Evolutionary conservation across 2,888 invertebrate genomes (phyloP), one percentile per base, ranked within the genome.

Genomic region (Nephrotoma flavescens): DNA sequence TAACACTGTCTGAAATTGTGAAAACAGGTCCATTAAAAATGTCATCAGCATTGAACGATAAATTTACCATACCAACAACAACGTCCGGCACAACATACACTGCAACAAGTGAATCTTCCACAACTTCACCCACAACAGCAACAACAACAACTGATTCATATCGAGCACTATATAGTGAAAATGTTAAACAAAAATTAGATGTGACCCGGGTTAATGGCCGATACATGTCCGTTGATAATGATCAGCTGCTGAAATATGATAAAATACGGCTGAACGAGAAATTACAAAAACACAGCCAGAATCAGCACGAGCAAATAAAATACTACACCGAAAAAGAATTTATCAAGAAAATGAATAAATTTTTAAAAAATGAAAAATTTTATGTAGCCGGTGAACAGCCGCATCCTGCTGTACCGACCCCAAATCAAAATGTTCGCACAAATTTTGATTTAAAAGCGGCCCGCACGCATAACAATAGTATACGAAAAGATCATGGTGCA

Each of bases 401-500:
- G 4, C 31, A 19, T 4, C 9, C 9, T 6, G 19, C 9, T 0
- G 7, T 12, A 7, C 0, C 31, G 6, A 1, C 31, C 31, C 44
- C 19, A 6, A 85, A 85, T 85, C 41, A 41, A 41, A 83, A 84
- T 84, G 6, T 1, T 1, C 41, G 42, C n/a, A n/a, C 42, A 42
- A 84, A 84, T 42, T 31, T 71, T 31, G 71, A 71, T 9, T 44
- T 85, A 44, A 42, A 15, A 85, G 44, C 42, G 44, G 3, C 44
- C 11, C 71, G 71, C 9, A 57, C 15, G 11, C 52, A 41, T 9
- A 85, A 85, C 19, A 44, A 45, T 45, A 85, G 44, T 84, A 84
- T 42, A 42, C 41, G 90, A 86, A 86, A 52, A 88, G 90, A 90
- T 88, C 91, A 90, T 87, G 92, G 91, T 31, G 97, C 97, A 0